Evolutionary conservation across 2,113 vertebrate species (phyloP).

Genomic region (Gymnocephalus cernua): DNA sequence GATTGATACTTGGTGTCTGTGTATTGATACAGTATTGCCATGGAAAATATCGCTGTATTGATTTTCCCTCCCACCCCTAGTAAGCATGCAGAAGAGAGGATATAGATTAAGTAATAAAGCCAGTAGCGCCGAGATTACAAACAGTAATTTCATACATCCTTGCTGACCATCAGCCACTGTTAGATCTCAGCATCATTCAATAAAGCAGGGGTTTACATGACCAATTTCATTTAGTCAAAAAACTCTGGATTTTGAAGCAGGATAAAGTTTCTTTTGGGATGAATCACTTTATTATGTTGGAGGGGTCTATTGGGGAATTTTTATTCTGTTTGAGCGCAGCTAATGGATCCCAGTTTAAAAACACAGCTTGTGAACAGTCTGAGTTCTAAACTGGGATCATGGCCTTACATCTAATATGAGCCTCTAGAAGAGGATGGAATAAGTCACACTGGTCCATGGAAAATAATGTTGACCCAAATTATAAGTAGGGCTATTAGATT

Average conservation of each 20-base stretch:
- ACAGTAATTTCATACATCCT: too few species aligned
- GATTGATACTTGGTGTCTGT: too few species aligned
- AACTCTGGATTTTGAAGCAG: background rate
- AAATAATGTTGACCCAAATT: background rate
- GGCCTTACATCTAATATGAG: background rate
- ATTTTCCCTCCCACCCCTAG: too few species aligned
- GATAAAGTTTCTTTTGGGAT: background rate
- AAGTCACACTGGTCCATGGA: background rate
- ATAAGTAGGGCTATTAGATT: background rate
- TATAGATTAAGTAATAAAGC: background rate
- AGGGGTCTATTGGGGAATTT: too few species aligned
- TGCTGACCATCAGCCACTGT: too few species aligned
- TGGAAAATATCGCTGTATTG: too few species aligned
- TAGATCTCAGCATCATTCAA: too few species aligned
- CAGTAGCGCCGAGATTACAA: too few species aligned
- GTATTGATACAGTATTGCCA: too few species aligned
- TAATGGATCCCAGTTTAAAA: background rate
- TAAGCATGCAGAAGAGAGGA: background rate
- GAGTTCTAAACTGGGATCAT: too few species aligned
- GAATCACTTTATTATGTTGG: background rate
- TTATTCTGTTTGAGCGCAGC: background rate
- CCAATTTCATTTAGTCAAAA: background rate
- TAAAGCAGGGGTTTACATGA: background rate
- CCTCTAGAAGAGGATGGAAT: background rate
- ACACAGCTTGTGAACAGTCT: background rate